Base-by-base conservation (phyloP, 2,113 vertebrate genomes). In the Diphyllodes magnificus region DNA sequence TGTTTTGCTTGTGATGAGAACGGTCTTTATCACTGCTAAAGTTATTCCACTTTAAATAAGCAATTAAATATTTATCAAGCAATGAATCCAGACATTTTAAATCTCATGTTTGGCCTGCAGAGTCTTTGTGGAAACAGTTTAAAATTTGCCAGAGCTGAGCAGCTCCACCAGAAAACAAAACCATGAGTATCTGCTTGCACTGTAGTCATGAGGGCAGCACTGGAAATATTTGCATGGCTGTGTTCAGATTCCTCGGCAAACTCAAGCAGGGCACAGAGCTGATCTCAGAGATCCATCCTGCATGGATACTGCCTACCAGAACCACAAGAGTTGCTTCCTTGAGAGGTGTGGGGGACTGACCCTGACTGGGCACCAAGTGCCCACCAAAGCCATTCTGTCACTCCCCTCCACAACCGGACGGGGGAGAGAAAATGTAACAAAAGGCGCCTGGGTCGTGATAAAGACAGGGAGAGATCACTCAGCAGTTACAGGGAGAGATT, bases 361-460 rank as follows among this genome's bases (percentile, higher is more conserved):
- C 15, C 17, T 72, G 7, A 15, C 31, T 68, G 49, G 42, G 40
- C 2, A 2, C 10, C 37, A 40, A 6, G 30, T 71, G 25, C 31
- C 22, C 59, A 64, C 23, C 2, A 25, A 70, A 79, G 75, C 37
- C 1, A 2, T 10, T 53, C 24, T 39, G 2, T 59, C 50, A 39
- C 27, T 72, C 13, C 13, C 6, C 12, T 65, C 24, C 57, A 76
- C 37, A 63, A 20, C 2, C 9, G 20, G 30, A 31, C 22, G 42
- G 11, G 5, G 3, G 33, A 71, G 27, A 88, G 11, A 65, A 71
- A 64, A 60, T 9, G 8, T 3, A 18, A 60, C 1, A 8, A 45
- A 79, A 57, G 13, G 8, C 9, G 4, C 10, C 0, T 16, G 17
- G 24, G 5, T 14, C 2, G 0, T 51, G 24, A 19, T 15, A 81